These are phyloP conservation scores for Maconellicoccus hirsutus DNA, from an alignment of 1,140 invertebrate species.

Conservation along the genomic window DNA sequence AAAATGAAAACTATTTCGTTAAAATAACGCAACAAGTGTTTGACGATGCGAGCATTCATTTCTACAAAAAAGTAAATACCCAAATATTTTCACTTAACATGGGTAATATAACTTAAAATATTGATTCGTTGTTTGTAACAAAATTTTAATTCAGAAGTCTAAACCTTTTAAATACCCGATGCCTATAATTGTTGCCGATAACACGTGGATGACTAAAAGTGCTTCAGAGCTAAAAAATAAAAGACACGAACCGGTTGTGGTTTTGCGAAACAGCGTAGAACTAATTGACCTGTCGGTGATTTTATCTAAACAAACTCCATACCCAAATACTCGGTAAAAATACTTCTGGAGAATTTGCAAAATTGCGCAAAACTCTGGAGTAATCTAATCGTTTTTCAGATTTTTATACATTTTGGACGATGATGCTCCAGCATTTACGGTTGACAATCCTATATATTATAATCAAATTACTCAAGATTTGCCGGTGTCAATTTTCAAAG, in stretches of 20 bases:
- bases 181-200: not conserved
- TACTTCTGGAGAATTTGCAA: not conserved
- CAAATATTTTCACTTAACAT: not conserved
- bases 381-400: constrained; percentile 33
- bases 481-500: constrained; percentile 58
- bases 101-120: too few species aligned
- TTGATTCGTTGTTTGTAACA: too few species aligned
- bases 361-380: not conserved
- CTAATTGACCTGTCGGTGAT: not conserved
- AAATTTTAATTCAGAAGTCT: not conserved
- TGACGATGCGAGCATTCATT: not conserved
- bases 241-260: not conserved
- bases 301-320: not conserved
- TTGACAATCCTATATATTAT: constrained; percentile 47
- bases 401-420: constrained; percentile 51
- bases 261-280: not conserved
- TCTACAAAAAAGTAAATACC: not conserved
- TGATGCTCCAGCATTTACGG: constrained; percentile 49
- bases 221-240: not conserved
- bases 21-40: not conserved
- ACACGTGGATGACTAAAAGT: not conserved
- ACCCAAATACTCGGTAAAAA: not conserved
- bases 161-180: not conserved
- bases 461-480: constrained; percentile 56
- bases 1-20: not conserved